Conservation (phyloP, 37 sponge, comb jelly and placozoan genomes). For the Hormiphora californensis region DNA sequence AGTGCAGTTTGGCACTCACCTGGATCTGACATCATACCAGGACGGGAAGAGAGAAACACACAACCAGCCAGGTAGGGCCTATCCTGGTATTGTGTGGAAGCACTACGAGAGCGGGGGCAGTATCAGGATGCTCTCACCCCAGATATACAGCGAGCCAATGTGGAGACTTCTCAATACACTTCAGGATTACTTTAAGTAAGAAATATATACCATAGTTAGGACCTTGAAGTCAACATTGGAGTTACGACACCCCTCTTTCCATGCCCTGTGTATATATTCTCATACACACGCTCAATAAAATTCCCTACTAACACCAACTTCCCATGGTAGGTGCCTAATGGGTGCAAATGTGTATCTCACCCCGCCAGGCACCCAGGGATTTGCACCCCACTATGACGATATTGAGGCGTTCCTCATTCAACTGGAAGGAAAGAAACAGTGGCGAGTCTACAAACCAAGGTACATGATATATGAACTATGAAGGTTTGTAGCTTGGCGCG, state of each 20-base stretch:
- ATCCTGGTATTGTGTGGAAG: conserved; percentile 70
- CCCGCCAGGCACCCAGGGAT: conserved; percentile 88
- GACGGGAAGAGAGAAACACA: conserved; percentile 73
- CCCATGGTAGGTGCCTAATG: not conserved
- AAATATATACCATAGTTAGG: not conserved
- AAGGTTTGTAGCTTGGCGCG: too few relatives aligned
- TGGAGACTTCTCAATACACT: conserved; percentile 78
- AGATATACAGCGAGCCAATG: conserved; percentile 71
- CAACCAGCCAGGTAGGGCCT: conserved; percentile 77
- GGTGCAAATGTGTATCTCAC: conserved; percentile 72
- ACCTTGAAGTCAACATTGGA: too few relatives aligned
- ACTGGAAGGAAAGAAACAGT: conserved; percentile 91
- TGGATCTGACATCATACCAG: conserved; percentile 80
- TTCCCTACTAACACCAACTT: too few relatives aligned
- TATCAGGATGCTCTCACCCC: conserved; percentile 86
- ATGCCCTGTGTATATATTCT: too few relatives aligned
- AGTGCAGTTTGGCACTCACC: conserved; percentile 71
- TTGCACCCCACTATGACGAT: conserved; percentile 99
- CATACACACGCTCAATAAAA: too few relatives aligned
- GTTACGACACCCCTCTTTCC: too few relatives aligned
- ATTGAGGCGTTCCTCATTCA: conserved; percentile 98
- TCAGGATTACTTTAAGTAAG: conserved; percentile 77
- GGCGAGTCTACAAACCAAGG: conserved; percentile 88
- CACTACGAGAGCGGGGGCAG: conserved; percentile 78
- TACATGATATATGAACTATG: not conserved